Evolutionary conservation across 1,140 invertebrate species (phyloP), one percentile per base, ranked within the genome.

Genomic region (Plodia interpunctella): DNA sequence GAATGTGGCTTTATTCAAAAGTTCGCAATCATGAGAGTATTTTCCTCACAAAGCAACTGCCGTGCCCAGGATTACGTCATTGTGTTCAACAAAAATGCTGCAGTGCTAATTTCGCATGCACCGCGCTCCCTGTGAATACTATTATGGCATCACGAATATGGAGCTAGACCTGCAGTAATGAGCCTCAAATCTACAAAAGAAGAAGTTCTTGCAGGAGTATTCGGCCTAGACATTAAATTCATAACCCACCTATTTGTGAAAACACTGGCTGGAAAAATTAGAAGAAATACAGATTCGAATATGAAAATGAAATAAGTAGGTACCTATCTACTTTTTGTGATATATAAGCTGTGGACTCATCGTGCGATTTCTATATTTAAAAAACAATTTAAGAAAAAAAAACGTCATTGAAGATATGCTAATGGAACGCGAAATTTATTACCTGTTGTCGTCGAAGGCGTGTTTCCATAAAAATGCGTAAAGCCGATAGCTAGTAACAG

Each of bases 1-100:
- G 63, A 72, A 81, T 75, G 72, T 76, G 76, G 60, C 55, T 80
- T 79, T 72, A 76, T 83, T 76, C 68, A 80, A 76, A 79, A 80
- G 76, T 74, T 77, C 73, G 78, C 79, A 79, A 86, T 80, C 76
- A 78, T 71, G 68, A 69, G 70, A 62, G 70, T 72, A 74, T 74
- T 66, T 76, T 63, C 60, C 68, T 64, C 60, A 83, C 75, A 84
- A 80, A 86, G 78, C 68, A 62, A 63, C 62, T 63, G 62, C 68
- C 65, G 69, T 75, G 70, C 63, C 65, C 62, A 53, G 72, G 71
- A 84, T 87, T 83, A 68, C 76, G 74, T 83, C 76, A 80, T 80
- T 83, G 78, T 80, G 70, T 68, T 70, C 49, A 55, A 82, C 70
- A 77, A 80, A 84, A 86, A 79, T 78, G 70, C 72, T 75, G 67